Evolutionary conservation across 2,113 vertebrate species (phyloP).

Genomic region (Calyptommatus sinebrachiatus): DNA sequence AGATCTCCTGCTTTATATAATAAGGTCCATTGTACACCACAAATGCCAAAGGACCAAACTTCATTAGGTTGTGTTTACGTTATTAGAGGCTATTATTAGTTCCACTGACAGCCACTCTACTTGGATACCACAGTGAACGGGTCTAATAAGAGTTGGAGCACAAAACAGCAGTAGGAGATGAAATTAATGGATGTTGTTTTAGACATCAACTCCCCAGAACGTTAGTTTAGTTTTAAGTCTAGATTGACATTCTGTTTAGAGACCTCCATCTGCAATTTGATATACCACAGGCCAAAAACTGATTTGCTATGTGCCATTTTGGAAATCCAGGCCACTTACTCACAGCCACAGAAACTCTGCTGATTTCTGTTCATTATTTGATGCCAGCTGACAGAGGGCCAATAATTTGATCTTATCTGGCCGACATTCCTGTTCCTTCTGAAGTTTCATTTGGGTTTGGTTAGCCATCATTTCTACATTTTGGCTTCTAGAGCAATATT

Average conservation of each 20-base stretch:
- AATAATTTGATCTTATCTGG: slow-evolving; percentile 1
- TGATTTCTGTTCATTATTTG: neutral
- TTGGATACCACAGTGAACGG: neutral
- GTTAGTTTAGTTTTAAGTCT: neutral
- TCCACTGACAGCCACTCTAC: neutral
- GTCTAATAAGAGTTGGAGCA: no score
- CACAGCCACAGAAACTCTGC: neutral
- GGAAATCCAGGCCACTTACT: neutral
- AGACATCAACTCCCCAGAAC: neutral
- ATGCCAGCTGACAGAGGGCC: neutral
- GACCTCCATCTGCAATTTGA: neutral
- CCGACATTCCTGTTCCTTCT: neutral
- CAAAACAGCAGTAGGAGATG: no score
- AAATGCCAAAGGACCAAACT: neutral
- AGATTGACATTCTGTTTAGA: neutral
- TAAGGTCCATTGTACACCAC: slow-evolving; percentile 5
- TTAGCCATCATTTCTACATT: neutral
- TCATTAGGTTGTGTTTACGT: slow-evolving; percentile 30
- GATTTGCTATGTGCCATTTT: neutral
- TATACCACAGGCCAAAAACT: neutral
- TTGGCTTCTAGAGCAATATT: neutral
- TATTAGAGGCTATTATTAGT: neutral
- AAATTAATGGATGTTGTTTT: no score
- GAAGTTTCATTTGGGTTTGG: slow-evolving; percentile 8
- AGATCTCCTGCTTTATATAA: slow-evolving; percentile 3